These are phyloP conservation scores for Onychostoma macrolepis DNA, from an alignment of 2,113 vertebrate species.

Conservation along the genomic window DNA sequence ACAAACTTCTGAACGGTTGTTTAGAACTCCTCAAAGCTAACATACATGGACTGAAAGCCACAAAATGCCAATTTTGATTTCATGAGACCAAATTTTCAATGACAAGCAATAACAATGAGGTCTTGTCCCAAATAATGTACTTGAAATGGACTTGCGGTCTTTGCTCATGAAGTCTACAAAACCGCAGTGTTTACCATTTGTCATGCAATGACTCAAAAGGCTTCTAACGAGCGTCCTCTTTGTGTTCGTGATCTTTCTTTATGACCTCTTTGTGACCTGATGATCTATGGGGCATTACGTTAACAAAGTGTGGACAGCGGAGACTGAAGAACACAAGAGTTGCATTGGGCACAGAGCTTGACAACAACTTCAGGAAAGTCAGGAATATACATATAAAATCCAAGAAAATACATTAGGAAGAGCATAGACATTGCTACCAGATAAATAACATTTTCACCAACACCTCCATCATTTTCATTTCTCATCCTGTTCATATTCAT, in stretches of 20 bases:
- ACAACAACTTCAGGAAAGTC: not conserved
- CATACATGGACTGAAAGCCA: not conserved
- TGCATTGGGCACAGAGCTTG: not conserved
- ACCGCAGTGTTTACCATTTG: constrained; percentile 17
- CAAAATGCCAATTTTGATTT: not conserved
- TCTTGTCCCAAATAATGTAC: not conserved
- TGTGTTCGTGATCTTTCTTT: not conserved
- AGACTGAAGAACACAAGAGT: not conserved
- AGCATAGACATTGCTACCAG: not conserved
- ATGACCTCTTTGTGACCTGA: constrained; percentile 7
- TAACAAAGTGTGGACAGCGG: not conserved
- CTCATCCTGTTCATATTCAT: not conserved
- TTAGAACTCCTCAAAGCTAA: not conserved
- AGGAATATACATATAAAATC: not conserved
- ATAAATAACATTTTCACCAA: not conserved
- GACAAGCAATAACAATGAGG: not conserved
- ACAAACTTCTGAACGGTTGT: not conserved
- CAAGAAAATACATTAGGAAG: not conserved
- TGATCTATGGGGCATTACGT: not conserved
- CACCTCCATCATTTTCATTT: not conserved
- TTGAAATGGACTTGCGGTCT: not conserved
- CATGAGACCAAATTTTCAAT: not conserved
- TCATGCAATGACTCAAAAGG: not conserved
- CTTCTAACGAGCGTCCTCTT: not conserved
- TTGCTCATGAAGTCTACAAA: not conserved